These are phyloP conservation scores for Dryadula phaetusa DNA, from an alignment of 2,888 invertebrate genomes.

Conservation along the genomic window DNA sequence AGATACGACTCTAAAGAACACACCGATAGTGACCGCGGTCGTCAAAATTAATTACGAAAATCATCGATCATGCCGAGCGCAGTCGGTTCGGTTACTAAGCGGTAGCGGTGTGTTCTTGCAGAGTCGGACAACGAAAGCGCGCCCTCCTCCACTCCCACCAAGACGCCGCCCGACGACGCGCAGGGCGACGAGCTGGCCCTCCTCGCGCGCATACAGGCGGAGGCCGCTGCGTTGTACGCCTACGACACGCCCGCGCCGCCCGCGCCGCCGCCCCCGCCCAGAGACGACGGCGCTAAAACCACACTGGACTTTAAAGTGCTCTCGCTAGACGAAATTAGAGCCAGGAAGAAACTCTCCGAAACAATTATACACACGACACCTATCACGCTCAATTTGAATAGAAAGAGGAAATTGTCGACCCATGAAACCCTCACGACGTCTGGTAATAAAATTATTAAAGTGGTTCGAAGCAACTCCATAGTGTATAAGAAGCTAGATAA, in stretches of 20 bases:
- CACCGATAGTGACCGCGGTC: constrained; percentile 68
- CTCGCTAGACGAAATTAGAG: constrained; percentile 81
- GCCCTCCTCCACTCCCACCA: constrained; percentile 85
- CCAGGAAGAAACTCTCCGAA: constrained; percentile 62
- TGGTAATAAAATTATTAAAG: constrained; percentile 77
- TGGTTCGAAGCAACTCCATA: constrained; percentile 76
- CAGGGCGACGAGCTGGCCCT: constrained; percentile 80
- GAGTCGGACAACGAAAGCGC: constrained; percentile 91
- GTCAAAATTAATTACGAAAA: constrained; percentile 83
- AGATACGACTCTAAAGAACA: constrained; percentile 68
- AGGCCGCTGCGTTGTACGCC: constrained; percentile 89
- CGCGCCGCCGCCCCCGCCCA: constrained; percentile 75
- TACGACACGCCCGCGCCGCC: constrained; percentile 77
- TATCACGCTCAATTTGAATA: constrained; percentile 67
- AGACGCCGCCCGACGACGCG: constrained; percentile 53
- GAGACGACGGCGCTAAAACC: constrained; percentile 50
- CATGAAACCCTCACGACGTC: constrained; percentile 72
- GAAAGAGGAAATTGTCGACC: constrained; percentile 74
- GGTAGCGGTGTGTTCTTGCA: constrained; percentile 88
- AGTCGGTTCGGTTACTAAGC: constrained; percentile 58
- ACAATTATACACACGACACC: constrained; percentile 57
- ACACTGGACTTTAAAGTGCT: constrained; percentile 77
- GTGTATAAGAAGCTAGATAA: constrained; percentile 74
- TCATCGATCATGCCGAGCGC: constrained; percentile 56
- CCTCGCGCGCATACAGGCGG: constrained; percentile 88